phyloP scores from a whole-genome alignment of 2,113 vertebrate species.

The Ariopsis seemanni region DNA sequence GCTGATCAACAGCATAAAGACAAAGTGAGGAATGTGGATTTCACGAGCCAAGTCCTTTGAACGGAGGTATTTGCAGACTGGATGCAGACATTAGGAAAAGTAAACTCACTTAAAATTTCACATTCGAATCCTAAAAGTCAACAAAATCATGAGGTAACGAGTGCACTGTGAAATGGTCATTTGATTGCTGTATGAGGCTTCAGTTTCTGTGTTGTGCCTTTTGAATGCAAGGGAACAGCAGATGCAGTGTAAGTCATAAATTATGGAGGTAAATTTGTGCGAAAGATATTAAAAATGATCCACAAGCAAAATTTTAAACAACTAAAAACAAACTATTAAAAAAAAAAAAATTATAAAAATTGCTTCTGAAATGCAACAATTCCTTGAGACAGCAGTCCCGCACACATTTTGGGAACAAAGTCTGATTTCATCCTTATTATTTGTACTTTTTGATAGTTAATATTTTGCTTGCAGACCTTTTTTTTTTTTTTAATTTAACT shows the following conservation, averaged over 20 bases:
- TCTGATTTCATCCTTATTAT: not conserved
- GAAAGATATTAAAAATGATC: not conserved
- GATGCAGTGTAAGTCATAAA: constrained; percentile 9
- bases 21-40: constrained; percentile 26
- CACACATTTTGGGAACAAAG: not conserved
- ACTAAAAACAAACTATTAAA: not conserved
- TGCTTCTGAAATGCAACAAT: not conserved
- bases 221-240: constrained; percentile 23
- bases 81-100: constrained; percentile 23
- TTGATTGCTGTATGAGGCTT: constrained; percentile 36
- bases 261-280: not conserved
- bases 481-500: no score
- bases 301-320: not conserved
- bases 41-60: not conserved
- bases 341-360: not conserved
- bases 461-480: not conserved
- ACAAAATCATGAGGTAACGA: constrained; percentile 43
- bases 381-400: not conserved
- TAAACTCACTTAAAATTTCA: not conserved
- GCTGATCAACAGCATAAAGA: constrained; percentile 14
- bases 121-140: constrained; percentile 18
- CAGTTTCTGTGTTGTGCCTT: constrained; percentile 18
- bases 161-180: constrained; percentile 39
- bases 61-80: constrained; percentile 50
- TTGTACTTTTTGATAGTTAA: not conserved